A percentile compares a stretch with the other conserved stretches of the same genome.
Evolutionary conservation across 2,888 invertebrate genomes (phyloP).

Genomic region (Nymphalis c-album): DNA sequence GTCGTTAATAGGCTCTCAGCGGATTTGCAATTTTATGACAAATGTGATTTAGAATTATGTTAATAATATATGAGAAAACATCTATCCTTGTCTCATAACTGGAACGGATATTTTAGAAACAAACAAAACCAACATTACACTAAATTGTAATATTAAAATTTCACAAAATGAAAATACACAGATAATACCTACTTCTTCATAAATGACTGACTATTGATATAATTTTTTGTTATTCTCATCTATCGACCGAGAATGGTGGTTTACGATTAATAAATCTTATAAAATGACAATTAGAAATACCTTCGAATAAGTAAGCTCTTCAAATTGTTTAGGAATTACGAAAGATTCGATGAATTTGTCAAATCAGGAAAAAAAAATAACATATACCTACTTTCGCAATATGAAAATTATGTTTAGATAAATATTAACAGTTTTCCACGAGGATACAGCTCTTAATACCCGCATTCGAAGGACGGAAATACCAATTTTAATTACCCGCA

Average conservation of each 20-base stretch:
- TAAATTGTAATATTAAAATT: background rate
- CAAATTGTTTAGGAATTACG: no score
- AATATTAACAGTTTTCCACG: background rate
- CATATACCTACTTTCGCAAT: background rate
- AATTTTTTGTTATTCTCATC: no score
- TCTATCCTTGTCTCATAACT: slow-evolving; percentile 25
- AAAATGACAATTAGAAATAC: no score
- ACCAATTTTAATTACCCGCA: slow-evolving; percentile 38
- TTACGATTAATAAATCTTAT: no score
- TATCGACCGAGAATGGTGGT: no score
- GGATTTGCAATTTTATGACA: slow-evolving; percentile 31
- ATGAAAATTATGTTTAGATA: background rate
- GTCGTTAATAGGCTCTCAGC: slow-evolving; percentile 33
- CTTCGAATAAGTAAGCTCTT: no score
- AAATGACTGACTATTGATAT: no score
- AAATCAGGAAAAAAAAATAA: background rate
- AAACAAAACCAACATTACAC: background rate
- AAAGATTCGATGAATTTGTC: no score
- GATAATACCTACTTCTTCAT: no score
- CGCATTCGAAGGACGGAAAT: slow-evolving; percentile 32
- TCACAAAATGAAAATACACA: no score
- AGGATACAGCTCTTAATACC: slow-evolving; percentile 20
- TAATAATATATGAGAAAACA: slow-evolving; percentile 23
- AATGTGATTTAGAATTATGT: slow-evolving; percentile 22
- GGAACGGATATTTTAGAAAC: slow-evolving; percentile 9